Conservation (phyloP, 92 coral and sea anemone genomes). For the Parazoanthus darwini region DNA sequence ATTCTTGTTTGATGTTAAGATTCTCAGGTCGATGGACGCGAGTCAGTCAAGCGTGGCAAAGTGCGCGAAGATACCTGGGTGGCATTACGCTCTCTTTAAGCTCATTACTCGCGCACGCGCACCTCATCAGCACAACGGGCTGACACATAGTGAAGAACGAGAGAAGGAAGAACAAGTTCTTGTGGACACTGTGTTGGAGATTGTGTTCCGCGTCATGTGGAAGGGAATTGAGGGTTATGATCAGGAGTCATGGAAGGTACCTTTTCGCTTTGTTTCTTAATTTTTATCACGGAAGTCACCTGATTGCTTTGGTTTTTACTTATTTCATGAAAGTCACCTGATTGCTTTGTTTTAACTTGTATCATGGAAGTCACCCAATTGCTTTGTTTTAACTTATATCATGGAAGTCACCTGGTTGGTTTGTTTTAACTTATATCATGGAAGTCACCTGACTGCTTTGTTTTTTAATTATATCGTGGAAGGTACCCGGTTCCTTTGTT, state of each 20-base stretch:
- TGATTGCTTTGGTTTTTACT: neutral
- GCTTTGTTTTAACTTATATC: too few relatives aligned
- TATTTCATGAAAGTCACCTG: neutral
- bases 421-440: too few relatives aligned
- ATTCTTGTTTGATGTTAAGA: conserved; percentile 43
- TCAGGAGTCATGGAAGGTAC: conserved; percentile 89
- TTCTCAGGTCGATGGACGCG: conserved; percentile 75
- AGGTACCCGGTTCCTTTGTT: too few relatives aligned
- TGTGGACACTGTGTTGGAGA: conserved; percentile 81
- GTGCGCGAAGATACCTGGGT: conserved; percentile 71
- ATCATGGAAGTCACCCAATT: too few relatives aligned
- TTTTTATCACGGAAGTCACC: neutral
- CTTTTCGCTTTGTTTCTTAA: neutral
- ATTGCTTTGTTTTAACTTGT: neutral
- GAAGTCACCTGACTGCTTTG: too few relatives aligned
- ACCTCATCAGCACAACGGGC: neutral
- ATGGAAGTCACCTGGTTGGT: too few relatives aligned
- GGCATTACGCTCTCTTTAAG: conserved; percentile 70
- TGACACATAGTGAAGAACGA: conserved; percentile 42
- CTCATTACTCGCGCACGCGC: conserved; percentile 49
- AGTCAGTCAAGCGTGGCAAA: conserved; percentile 58
- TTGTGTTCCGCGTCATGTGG: conserved; percentile 90
- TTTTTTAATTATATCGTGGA: too few relatives aligned
- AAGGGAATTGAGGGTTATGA: conserved; percentile 86
- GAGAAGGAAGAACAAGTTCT: conserved; percentile 53